Conservation (phyloP, 1,140 invertebrate species). For the Sipha flava region DNA sequence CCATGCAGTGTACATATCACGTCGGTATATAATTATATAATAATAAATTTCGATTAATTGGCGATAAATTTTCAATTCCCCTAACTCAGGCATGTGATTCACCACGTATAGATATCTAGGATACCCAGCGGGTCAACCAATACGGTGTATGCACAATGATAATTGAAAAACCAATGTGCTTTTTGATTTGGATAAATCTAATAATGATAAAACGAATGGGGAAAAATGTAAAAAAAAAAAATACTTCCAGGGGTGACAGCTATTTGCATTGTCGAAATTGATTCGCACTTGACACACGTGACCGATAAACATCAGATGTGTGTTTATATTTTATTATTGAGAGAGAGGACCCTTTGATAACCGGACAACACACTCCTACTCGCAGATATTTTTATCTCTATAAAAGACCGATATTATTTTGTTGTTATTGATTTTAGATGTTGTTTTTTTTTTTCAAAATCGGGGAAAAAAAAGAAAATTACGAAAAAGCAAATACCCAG, state of each 20-base stretch:
- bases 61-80: slow-evolving; percentile 21
- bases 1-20: background rate
- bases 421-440: slow-evolving; percentile 25
- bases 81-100: background rate
- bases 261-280: slow-evolving; percentile 31
- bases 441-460: background rate
- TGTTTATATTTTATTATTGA: slow-evolving; percentile 3
- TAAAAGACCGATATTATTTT: background rate
- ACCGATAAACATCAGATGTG: slow-evolving; percentile 22
- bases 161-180: slow-evolving; percentile 9
- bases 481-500: background rate
- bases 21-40: background rate
- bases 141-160: slow-evolving; percentile 3
- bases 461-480: background rate
- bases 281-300: slow-evolving; percentile 11
- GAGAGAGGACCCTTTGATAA: background rate
- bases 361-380: background rate
- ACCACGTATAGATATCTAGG: background rate
- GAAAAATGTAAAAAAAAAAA: background rate
- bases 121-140: background rate
- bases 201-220: background rate
- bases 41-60: slow-evolving; percentile 29
- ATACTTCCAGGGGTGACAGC: background rate
- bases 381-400: background rate
- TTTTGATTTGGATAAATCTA: background rate